Base-by-base conservation (phyloP, 2,888 invertebrate genomes). In the Napeogenes sylphis region DNA sequence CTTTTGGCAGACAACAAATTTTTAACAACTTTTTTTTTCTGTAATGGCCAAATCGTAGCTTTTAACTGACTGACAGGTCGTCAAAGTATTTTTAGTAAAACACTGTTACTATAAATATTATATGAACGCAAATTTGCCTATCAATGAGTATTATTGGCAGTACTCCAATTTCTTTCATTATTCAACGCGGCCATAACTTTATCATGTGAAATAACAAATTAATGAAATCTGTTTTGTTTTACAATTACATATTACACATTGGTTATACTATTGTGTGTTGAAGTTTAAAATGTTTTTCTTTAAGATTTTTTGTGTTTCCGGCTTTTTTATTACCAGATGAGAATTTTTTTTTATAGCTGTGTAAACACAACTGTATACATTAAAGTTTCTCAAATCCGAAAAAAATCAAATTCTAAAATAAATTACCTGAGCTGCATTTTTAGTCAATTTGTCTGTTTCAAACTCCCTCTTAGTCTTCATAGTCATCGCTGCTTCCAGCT, bases 401-500 rank as follows among this genome's bases (percentile, higher is more conserved):
- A 2, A 42, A 42, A 42, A 2, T 8, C 5, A 6, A 10, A 42
- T 10, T 10, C 10, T 42, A 42, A 10, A 42, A 3, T 42, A 42
- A 35, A 5, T 6, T 78, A 93, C 93, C 84, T 92, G 91, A 30
- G 92, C 91, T 21, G 81, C 90, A 69, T 86, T 80, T 70, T 91
- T 91, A 0, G 92, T 92, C 2, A 92, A 74, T 59, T 91, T 85
- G 8, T 90, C 91, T 56, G 84, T 72, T 61, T 91, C 87, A 68
- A 84, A 92, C 53, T 92, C 91, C 45, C 91, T 83, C 70, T 92
- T 92, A 0, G 93, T 91, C 72, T 93, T 91, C 35, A 92, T 84
- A 0, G 92, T 92, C 81, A 93, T 84, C 0, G 93, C 92, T 53
- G 92, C 92, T 75, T 94, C 94, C 14, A 94, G 80, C 66, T 94